These are phyloP conservation scores for Drosophila nannoptera DNA, from an alignment of 1,140 invertebrate species.

Conservation along the genomic window DNA sequence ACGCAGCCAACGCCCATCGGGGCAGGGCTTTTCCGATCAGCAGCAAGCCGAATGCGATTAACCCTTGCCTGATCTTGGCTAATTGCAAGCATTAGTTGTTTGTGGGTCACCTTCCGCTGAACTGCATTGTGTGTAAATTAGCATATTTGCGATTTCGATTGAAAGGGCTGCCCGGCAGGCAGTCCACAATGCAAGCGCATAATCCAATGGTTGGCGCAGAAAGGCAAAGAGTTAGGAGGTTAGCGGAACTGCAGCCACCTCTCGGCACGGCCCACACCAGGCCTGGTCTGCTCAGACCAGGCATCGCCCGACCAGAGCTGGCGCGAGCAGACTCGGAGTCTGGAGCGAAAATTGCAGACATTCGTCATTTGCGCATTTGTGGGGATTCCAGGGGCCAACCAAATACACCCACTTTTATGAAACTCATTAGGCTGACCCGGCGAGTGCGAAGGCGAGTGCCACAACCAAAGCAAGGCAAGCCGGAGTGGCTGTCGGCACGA, in stretches of 20 bases:
- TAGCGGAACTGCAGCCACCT: slow-evolving; percentile 37
- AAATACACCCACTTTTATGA: slow-evolving; percentile 66
- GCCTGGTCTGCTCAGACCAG: slow-evolving; percentile 12
- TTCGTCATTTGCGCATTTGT: slow-evolving; percentile 13
- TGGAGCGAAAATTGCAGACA: slow-evolving; percentile 30
- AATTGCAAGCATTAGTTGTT: slow-evolving; percentile 76
- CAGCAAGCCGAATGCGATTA: slow-evolving; percentile 66
- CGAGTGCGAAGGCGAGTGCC: not conserved
- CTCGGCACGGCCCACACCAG: slow-evolving; percentile 34
- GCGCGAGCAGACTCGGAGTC: slow-evolving; percentile 43
- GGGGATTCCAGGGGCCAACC: slow-evolving; percentile 14
- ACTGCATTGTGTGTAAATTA: slow-evolving; percentile 65
- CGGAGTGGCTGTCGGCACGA: slow-evolving; percentile 73
- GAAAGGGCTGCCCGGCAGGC: slow-evolving; percentile 27
- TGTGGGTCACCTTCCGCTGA: slow-evolving; percentile 68
- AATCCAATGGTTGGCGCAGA: slow-evolving; percentile 57
- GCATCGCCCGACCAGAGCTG: slow-evolving; percentile 2
- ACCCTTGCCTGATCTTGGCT: slow-evolving; percentile 52
- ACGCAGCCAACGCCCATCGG: slow-evolving; percentile 60
- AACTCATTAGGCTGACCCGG: slow-evolving; percentile 59
- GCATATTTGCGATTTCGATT: slow-evolving; percentile 60
- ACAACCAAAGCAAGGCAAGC: slow-evolving; percentile 33
- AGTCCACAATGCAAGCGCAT: slow-evolving; percentile 18
- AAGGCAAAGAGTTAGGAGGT: slow-evolving; percentile 24
- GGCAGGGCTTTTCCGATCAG: slow-evolving; percentile 59